Base-by-base conservation (phyloP, 2,113 vertebrate genomes). In the Leptobrachium ailaonicum region DNA sequence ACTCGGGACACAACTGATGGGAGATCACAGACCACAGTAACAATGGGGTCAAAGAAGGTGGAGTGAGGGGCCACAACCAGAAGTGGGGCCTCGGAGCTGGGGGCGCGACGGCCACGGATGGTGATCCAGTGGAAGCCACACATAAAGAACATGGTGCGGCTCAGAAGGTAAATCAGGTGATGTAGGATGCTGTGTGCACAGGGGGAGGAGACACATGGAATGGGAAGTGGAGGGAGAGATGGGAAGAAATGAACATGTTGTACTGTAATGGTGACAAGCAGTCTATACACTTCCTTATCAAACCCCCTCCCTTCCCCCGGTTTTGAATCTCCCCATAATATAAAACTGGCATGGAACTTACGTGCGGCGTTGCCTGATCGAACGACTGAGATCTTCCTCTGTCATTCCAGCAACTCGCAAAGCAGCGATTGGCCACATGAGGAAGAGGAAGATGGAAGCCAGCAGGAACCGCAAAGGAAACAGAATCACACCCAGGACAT, bases 1-100 rank as follows among this genome's bases (percentile, higher is more conserved):
- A 93, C 94, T 56, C 94, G 90, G 0, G 95, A 97, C 77, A 97
- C 95, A 78, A 96, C 95, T 0, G 91, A 94, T 0, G 95, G 87
- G 41, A 96, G 88, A 72, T 93, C 89, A 54, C 93, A 86, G 0
- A 85, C 80, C 68, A 87, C 83, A n/a, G 96, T 86, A 40, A 95
- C 89, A 85, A 96, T 83, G 82, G 96, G 95, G 87, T 97, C 96
- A 83, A 97, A 86, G 83, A 95, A 97, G 71, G 92, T 84, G 40
- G 95, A 95, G 86, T 97, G 96, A 5, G 96, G 96, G 0, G 95
- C 96, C 2, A 95, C 94, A 32, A 94, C 95, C 78, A 97, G 87
- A 71, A 96, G 87, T 0, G 95, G 94, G 0, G 96, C 96, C 82
- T 96, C 92, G 69, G 90, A 89, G 64, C 91, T 82, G 2, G 89